Base-by-base conservation (phyloP, 2,797 vertebrate genomes). In the Dromococcyx pavoninus region DNA sequence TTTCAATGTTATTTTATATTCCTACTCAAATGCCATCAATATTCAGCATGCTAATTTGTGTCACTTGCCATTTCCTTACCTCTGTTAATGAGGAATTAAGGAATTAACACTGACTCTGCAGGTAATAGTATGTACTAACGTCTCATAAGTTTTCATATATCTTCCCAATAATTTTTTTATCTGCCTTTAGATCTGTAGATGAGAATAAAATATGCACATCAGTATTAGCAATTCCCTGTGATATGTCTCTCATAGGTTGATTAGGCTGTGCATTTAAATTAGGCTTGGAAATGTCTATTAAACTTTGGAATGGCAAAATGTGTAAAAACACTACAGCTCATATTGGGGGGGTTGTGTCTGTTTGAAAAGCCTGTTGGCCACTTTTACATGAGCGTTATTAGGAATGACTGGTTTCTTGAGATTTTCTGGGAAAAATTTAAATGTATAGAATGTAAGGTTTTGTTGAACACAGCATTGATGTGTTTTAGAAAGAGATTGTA, bases 311-410 rank as follows among this genome's bases (percentile, higher is more conserved):
- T 25, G 51, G 21, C n/a, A 5, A 8, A 24, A 1, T 65, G 25
- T 51, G n/a, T 32, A 48, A 78, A 61, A 28, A 32, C 35, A 43
- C 4, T 19, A 8, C 11, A 46, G 27, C 24, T 82, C 5, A 1
- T 23, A 5, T 9, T 2, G 3, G 15, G 39, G 5, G 0, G 32
- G 11, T n/a, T 1, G 1, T 61, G 1, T 57, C 15, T 91, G 33
- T 66, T 64, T 32, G 27, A 51, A 94, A 74, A 35, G 3, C 15
- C 33, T 41, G 5, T 50, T 72, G 71, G 25, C 28, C 39, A 54
- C 6, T 54, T 91, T 78, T 50, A 57, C 16, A 3, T 43, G 15
- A 50, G 5, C 22, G 3, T 66, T 57, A 16, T 46, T 65, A 73
- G 21, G 5, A 75, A 58, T 62, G 46, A 24, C 5, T 62, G 10